Base-by-base conservation (phyloP, 2,797 vertebrate species). In the Alfaro cultratus region DNA sequence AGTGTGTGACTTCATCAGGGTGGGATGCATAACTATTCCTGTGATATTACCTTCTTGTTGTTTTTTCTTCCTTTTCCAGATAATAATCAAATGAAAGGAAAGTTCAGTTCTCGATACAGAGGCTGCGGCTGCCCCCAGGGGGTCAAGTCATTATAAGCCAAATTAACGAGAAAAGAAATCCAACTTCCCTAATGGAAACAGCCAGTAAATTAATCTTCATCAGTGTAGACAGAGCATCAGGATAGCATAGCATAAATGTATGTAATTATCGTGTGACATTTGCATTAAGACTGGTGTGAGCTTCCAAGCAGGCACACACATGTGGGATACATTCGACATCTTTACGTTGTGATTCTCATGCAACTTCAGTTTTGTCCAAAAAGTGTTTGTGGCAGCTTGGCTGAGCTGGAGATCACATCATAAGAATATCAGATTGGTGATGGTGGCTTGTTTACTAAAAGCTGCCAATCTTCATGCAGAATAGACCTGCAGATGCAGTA, bases 181-280 rank as follows among this genome's bases (percentile, higher is more conserved):
- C 39, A 43, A 70, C 68, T 43, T 45, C 5, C 5, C 41, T 70
- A 45, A 45, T 70, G 39, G 15, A n/a, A 53, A 15, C 5, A 70
- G 68, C 41, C 5, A 43, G 41, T 70, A 43, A 70, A 70, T 70
- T 43, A 10, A 45, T 70, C 68, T 70, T 45, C 39, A 70, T 70
- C 41, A 43, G 39, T 12, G 1, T n/a, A 70, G 68, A 70, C 68
- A 43, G 39, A 43, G 23, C 23, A 70, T 70, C 68, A 18, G 41
- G 68, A 45, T n/a, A n/a, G 41, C 39, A 70, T n/a, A 70, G 26
- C 12, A 7, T 70, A 70, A 43, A n/a, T n/a, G n/a, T 2, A 3
- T 70, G 5, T n/a, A n/a, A n/a, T 43, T 43, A n/a, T 70, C 1
- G 68, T 1, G 11, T 70, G 26, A 15, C 68, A 45, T 70, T 68